phyloP scores from a whole-genome alignment of 2,888 invertebrate genomes.

The Clunio marinus region DNA sequence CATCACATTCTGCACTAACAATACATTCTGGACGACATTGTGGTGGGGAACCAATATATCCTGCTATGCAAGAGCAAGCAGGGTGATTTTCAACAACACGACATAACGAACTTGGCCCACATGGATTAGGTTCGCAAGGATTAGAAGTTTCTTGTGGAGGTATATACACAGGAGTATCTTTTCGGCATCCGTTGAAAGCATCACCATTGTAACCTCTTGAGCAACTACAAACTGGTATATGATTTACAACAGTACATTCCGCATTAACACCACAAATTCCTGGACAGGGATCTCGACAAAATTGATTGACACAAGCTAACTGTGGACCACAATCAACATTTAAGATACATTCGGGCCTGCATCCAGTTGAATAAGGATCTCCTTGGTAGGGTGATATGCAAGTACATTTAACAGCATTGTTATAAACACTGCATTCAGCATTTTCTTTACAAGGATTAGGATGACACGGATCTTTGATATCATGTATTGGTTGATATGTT shows the following conservation, averaged over 20 bases:
- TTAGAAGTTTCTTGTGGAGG: conserved; percentile 48
- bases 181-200: conserved; percentile 74
- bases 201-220: conserved; percentile 72
- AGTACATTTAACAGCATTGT: conserved; percentile 68
- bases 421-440: conserved; percentile 65
- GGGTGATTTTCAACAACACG: conserved; percentile 66
- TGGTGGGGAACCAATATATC: conserved; percentile 71
- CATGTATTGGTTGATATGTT: conserved; percentile 48
- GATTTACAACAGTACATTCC: conserved; percentile 75
- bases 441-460: conserved; percentile 69
- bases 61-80: conserved; percentile 69
- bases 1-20: conserved; percentile 71
- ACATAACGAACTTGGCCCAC: conserved; percentile 74
- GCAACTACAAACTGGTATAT: conserved; percentile 78
- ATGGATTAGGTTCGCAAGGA: conserved; percentile 73
- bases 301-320: conserved; percentile 74
- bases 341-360: conserved; percentile 78
- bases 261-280: conserved; percentile 80
- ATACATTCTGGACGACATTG: conserved; percentile 74
- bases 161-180: conserved; percentile 44
- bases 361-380: conserved; percentile 79
- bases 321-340: conserved; percentile 75
- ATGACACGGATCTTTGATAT: conserved; percentile 56
- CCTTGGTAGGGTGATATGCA: conserved; percentile 86
- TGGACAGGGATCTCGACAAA: conserved; percentile 80